Conservation (phyloP, 2,797 vertebrate species). For the Lacerta bilineata region DNA sequence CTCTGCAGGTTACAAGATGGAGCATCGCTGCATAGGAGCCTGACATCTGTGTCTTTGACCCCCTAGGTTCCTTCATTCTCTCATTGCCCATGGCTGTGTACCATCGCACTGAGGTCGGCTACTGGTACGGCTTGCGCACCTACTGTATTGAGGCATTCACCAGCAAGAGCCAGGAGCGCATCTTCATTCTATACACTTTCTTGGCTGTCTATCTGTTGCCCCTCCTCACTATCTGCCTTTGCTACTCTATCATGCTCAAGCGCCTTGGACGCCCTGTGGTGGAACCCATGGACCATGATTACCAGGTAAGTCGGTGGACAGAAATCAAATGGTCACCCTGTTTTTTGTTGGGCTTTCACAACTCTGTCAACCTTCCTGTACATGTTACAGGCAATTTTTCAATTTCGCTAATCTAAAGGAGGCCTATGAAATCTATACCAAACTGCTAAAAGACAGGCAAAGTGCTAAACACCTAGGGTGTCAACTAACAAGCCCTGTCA, state of each 20-base stretch:
- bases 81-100: conserved; percentile 68
- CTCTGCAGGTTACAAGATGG: neutral
- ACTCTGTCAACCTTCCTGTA: neutral
- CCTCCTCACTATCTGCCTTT: conserved; percentile 68
- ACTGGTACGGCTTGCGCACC: conserved; percentile 71
- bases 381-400: neutral
- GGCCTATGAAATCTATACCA: neutral
- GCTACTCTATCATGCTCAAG: conserved; percentile 68
- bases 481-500: no score
- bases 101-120: conserved; percentile 63
- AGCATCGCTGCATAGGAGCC: neutral
- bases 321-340: neutral
- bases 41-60: neutral
- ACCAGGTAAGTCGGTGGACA: conserved; percentile 57
- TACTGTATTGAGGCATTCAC: conserved; percentile 71
- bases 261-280: conserved; percentile 61
- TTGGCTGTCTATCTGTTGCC: conserved; percentile 68
- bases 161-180: conserved; percentile 56
- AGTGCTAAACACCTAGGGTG: neutral
- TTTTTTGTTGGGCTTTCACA: neutral
- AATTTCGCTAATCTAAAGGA: neutral
- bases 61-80: conserved; percentile 65
- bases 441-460: neutral
- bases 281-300: conserved; percentile 64
- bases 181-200: conserved; percentile 69